These are phyloP conservation scores for Xyrichtys novacula DNA, from an alignment of 2,797 vertebrate species.

Conservation along the genomic window DNA sequence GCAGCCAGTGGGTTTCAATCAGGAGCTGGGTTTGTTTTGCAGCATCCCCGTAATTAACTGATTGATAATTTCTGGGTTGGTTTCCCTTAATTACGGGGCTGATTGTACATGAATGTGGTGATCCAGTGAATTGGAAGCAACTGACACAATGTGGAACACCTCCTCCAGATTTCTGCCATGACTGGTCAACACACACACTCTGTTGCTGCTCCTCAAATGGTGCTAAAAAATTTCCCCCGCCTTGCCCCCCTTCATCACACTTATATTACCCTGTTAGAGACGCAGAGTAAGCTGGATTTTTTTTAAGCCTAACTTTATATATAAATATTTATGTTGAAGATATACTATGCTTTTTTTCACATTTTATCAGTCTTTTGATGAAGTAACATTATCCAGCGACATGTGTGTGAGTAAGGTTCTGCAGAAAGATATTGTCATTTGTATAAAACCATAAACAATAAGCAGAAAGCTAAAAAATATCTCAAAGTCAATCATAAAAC, in stretches of 20 bases:
- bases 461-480: too few relatives aligned
- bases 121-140: constrained; percentile 74
- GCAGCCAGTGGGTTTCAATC: constrained; percentile 72
- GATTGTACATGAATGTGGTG: constrained; percentile 80
- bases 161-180: constrained; percentile 68
- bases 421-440: not conserved
- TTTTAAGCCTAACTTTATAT: not conserved
- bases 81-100: constrained; percentile 81
- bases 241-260: constrained; percentile 35
- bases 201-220: constrained; percentile 40
- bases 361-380: not conserved
- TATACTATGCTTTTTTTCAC: not conserved
- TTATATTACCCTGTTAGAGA: constrained; percentile 47
- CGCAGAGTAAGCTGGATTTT: constrained; percentile 9
- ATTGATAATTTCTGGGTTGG: constrained; percentile 85
- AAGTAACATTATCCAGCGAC: not conserved
- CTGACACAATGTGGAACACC: constrained; percentile 71
- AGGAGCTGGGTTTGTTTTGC: constrained; percentile 78
- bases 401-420: not conserved
- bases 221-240: constrained; percentile 32
- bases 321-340: constrained; percentile 2
- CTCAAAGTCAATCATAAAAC: not conserved
- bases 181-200: constrained; percentile 64
- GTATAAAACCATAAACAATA: not conserved
- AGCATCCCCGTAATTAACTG: constrained; percentile 81